Evolutionary conservation across 2,888 invertebrate genomes (phyloP).

Genomic region (Tribolium freemani): DNA sequence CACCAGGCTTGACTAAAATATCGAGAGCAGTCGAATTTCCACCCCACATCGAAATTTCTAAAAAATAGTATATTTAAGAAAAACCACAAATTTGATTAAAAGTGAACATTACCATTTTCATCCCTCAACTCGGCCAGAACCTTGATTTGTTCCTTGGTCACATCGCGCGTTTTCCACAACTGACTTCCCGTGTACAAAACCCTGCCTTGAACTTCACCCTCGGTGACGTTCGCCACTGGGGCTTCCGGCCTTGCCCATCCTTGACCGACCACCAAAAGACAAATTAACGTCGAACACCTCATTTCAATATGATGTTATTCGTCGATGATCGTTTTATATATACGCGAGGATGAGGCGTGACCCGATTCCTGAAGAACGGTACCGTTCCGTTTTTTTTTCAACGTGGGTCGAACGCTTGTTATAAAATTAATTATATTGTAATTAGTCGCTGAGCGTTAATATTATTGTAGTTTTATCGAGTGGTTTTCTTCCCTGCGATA

Average conservation of each 20-base stretch:
- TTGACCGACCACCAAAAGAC: slow-evolving; percentile 12
- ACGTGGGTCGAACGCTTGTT: slow-evolving; percentile 26
- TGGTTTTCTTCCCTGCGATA: neutral
- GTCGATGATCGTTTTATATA: slow-evolving; percentile 27
- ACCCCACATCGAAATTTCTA: slow-evolving; percentile 78
- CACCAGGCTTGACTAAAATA: slow-evolving; percentile 78
- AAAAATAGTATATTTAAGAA: neutral
- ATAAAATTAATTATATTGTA: slow-evolving; percentile 30
- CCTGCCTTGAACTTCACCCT: slow-evolving; percentile 46
- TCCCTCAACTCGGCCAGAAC: slow-evolving; percentile 71
- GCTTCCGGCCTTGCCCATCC: slow-evolving; percentile 7
- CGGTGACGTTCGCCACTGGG: neutral
- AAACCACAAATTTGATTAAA: neutral
- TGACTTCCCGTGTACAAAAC: slow-evolving; percentile 83
- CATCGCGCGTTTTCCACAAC: slow-evolving; percentile 78
- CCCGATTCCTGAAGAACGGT: slow-evolving; percentile 36
- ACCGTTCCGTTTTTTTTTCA: slow-evolving; percentile 21
- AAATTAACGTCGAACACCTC: slow-evolving; percentile 22
- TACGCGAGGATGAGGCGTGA: slow-evolving; percentile 37
- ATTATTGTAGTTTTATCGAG: neutral
- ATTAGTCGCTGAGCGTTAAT: slow-evolving; percentile 14
- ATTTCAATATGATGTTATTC: slow-evolving; percentile 18
- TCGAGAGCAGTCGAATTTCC: slow-evolving; percentile 77
- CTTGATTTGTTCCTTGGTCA: slow-evolving; percentile 70
- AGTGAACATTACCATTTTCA: slow-evolving; percentile 69